Evolutionary conservation across 2,113 vertebrate species (phyloP).

Genomic region (Acanthisitta chloris): DNA sequence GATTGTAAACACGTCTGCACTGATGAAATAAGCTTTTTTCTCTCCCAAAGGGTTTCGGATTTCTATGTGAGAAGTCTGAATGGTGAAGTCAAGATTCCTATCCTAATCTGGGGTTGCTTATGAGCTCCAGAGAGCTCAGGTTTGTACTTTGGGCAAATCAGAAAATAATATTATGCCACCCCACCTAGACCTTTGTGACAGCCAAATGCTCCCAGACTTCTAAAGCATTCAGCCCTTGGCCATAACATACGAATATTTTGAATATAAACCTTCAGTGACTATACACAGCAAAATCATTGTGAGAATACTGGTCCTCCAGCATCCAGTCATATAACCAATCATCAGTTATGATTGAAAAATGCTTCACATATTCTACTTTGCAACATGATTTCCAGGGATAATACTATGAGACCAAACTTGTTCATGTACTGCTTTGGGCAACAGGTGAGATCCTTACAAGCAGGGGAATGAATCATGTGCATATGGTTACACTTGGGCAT

Average conservation of each 20-base stretch:
- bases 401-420: not conserved
- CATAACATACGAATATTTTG: not conserved
- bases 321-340: not conserved
- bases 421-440: not conserved
- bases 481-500: not conserved
- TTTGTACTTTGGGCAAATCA: not conserved
- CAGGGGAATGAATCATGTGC: not conserved
- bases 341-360: not conserved
- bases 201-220: not conserved
- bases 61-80: not conserved
- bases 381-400: not conserved
- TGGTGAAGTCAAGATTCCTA: not conserved
- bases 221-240: not conserved
- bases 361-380: not conserved
- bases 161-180: not conserved
- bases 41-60: not conserved
- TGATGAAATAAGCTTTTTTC: not conserved
- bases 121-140: not conserved
- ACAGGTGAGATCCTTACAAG: not conserved
- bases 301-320: not conserved
- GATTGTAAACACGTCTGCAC: not conserved
- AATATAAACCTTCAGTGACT: not conserved
- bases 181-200: not conserved
- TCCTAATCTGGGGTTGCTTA: not conserved
- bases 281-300: not conserved